Evolutionary conservation across 2,113 vertebrate species (phyloP), one percentile per base, ranked within the genome.

Genomic region (Bostrychus sinensis): DNA sequence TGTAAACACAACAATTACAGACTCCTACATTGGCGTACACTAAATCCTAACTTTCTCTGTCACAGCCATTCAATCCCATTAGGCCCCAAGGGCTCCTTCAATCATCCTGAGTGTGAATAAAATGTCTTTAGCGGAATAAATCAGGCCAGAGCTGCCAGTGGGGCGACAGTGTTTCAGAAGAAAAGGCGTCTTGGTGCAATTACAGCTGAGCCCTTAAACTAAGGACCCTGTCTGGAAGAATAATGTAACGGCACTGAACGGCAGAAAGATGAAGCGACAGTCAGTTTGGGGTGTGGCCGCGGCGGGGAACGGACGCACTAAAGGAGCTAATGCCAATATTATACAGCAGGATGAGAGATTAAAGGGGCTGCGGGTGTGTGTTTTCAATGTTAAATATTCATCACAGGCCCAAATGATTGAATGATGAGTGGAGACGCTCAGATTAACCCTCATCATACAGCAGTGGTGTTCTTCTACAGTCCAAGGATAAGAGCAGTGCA

Each of bases 81-180:
- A 25, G 39, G 60, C 37, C 72, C 53, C 56, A 19, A 45, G 71
- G 72, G 69, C 62, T 64, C 67, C 36, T 43, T 87, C 72, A 69
- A 77, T 87, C 85, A 83, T 55, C 56, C 4, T 26, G 10, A 54
- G 28, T 60, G 67, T 57, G 70, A 62, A 53, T 62, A 55, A 76
- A 77, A 74, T 14, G 62, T 72, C 77, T 41, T 69, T 13, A 16
- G 11, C 46, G 51, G 23, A 74, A 84, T 88, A 80, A 85, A 86
- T 88, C 78, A 82, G 71, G 25, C 30, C 12, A 6, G 13, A 7
- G 72, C 75, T 72, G 80, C 69, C 63, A 56, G 72, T 6, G 38
- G 58, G 65, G 76, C 43, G 59, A 70, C 69, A 26, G 60, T 28
- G 57, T 61, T 71, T 76, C 79, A 60, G 56, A 63, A 70, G 78